Evolutionary conservation across 2,888 invertebrate genomes (phyloP).

Genomic region (Rhingia rostrata): DNA sequence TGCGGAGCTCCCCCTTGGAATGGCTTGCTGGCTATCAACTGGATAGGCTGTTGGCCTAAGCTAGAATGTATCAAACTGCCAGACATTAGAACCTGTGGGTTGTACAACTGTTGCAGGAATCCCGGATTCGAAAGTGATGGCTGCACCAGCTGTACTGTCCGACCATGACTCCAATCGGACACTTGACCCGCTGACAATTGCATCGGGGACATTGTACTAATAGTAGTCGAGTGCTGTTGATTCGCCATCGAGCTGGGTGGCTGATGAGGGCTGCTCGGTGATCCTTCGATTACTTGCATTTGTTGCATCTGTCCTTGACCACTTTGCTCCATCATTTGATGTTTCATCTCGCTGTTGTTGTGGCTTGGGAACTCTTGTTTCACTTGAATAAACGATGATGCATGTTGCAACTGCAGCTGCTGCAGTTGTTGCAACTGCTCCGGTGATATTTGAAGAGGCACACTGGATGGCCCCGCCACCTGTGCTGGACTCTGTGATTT

Average conservation of each 20-base stretch:
- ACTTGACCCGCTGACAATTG: slow-evolving; percentile 86
- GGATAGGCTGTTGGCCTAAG: slow-evolving; percentile 82
- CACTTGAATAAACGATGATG: slow-evolving; percentile 84
- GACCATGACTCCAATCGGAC: slow-evolving; percentile 88
- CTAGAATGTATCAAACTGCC: slow-evolving; percentile 87
- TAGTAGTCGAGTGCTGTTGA: slow-evolving; percentile 85
- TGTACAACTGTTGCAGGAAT: slow-evolving; percentile 89
- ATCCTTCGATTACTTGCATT: slow-evolving; percentile 82
- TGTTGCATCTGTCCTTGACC: slow-evolving; percentile 83
- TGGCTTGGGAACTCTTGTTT: slow-evolving; percentile 82
- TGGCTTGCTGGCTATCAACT: slow-evolving; percentile 93
- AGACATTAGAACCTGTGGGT: slow-evolving; percentile 92
- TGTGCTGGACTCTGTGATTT: slow-evolving; percentile 85
- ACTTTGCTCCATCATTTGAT: slow-evolving; percentile 83
- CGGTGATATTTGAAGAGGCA: slow-evolving; percentile 82
- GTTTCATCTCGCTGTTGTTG: slow-evolving; percentile 79
- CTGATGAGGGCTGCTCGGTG: slow-evolving; percentile 83
- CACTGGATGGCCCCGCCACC: slow-evolving; percentile 81
- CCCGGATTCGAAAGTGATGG: slow-evolving; percentile 87
- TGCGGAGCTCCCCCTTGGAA: slow-evolving; percentile 93
- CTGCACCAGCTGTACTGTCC: slow-evolving; percentile 93
- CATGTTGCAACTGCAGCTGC: slow-evolving; percentile 85
- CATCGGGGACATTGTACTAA: slow-evolving; percentile 90
- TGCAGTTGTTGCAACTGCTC: slow-evolving; percentile 86
- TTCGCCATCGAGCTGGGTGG: slow-evolving; percentile 80